Evolutionary conservation across 2,113 vertebrate genomes (phyloP), one percentile per base, ranked within the genome.

Genomic region (Daubentonia madagascariensis): DNA sequence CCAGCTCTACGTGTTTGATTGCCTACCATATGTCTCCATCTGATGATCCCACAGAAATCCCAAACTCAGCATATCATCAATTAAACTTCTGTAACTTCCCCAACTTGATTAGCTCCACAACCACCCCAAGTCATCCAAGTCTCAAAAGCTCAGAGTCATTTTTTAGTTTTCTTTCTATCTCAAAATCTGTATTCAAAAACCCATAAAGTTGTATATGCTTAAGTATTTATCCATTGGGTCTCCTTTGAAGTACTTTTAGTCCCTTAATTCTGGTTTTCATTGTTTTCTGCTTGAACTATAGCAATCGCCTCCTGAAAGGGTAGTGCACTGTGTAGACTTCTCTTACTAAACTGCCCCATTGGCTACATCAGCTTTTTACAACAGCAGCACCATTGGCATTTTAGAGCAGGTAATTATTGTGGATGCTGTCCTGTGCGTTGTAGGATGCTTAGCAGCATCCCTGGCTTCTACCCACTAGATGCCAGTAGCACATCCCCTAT

Each of bases 381-480:
- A n/a, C 13, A 43, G n/a, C 22, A 70, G 23, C 13, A 13, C 1
- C 37, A 8, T 1, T 23, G 25, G 14, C 22, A 54, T 32, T 13
- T 14, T 4, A 22, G 28, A 16, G 23, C 13, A 50, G 35, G 16
- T 18, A 0, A 30, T 11, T 37, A 20, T 14, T 13, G 37, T 6
- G 1, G 40, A 10, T 3, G 11, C 8, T 76, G 1, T 17, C 54
- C 20, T 59, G 9, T 22, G n/a, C 16, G 45, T 6, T 67, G 4
- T 20, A 57, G 37, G 54, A 32, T 43, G 25, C 22, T 63, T n/a
- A 70, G 20, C 23, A 70, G 25, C 48, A 86, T 5, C 13, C 1
- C 11, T 35, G 0, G 0, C 14, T 59, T 85, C 28, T 30, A 5
- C 1, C 17, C 35, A 45, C 13, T 50, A 48, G 3, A 48, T 43